phyloP scores from a whole-genome alignment of 2,797 vertebrate species.

The Hydrocynus forskahlii region DNA sequence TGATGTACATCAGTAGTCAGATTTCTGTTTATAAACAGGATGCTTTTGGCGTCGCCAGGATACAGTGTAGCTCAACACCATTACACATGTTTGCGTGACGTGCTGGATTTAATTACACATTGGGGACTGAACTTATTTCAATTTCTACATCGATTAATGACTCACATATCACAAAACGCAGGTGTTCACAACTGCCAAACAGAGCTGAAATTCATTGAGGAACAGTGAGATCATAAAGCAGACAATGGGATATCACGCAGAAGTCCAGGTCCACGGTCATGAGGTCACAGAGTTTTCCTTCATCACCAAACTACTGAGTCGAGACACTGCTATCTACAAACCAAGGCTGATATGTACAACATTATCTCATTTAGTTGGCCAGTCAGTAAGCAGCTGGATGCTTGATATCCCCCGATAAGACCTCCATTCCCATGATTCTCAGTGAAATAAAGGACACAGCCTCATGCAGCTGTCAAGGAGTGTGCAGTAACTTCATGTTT shows the following conservation, averaged over 20 bases:
- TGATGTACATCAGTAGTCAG: slow-evolving; percentile 7
- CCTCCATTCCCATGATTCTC: slow-evolving; percentile 16
- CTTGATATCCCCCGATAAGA: slow-evolving; percentile 4
- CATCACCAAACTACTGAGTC: not conserved
- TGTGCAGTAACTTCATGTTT: slow-evolving; percentile 18
- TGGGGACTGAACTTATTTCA: slow-evolving; percentile 1
- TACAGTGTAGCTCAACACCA: slow-evolving; percentile 8
- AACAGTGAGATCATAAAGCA: slow-evolving; percentile 5
- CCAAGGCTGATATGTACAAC: not conserved
- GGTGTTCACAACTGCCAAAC: slow-evolving; percentile 9
- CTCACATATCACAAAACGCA: not conserved
- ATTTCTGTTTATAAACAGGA: slow-evolving; percentile 10
- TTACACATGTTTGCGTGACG: slow-evolving; percentile 16
- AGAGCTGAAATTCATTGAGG: not conserved
- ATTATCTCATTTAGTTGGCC: slow-evolving; percentile 12
- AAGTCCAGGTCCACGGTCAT: slow-evolving; percentile 1
- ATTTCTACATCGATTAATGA: slow-evolving; percentile 1
- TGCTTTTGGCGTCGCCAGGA: slow-evolving; percentile 22
- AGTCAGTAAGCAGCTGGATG: not conserved
- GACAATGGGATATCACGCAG: not conserved
- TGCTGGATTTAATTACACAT: slow-evolving; percentile 16
- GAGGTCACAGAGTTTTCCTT: not conserved
- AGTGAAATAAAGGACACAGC: slow-evolving; percentile 16
- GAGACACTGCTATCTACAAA: not conserved
- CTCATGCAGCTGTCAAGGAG: slow-evolving; percentile 28